phyloP scores from a whole-genome alignment of 64 coral and sea anemone species.

The Platygyra sinensis region DNA sequence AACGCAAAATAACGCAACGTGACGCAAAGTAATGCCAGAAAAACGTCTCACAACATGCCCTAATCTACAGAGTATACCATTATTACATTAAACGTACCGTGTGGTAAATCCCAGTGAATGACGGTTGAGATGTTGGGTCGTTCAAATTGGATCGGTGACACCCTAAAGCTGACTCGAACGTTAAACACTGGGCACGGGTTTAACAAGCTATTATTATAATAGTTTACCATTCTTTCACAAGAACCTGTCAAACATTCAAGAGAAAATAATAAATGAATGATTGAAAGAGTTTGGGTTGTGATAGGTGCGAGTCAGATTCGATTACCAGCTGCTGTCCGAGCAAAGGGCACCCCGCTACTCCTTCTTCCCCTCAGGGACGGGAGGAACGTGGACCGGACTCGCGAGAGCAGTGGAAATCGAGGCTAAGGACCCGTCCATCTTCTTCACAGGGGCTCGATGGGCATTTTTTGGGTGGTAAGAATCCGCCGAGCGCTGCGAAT shows the following conservation, averaged over 20 bases:
- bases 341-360: too few species aligned
- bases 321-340: too few species aligned
- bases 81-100: not conserved
- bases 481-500: too few species aligned
- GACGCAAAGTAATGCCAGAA: not conserved
- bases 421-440: too few species aligned
- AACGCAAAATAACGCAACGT: too few species aligned
- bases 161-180: constrained; percentile 4
- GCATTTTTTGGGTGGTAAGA: too few species aligned
- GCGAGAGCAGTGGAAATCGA: too few species aligned
- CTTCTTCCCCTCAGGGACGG: too few species aligned
- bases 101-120: constrained; percentile 14
- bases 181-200: constrained; percentile 23
- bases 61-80: not conserved
- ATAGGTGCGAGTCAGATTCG: too few species aligned
- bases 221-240: not conserved
- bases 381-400: too few species aligned
- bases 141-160: not conserved
- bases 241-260: not conserved
- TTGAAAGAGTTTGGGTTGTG: too few species aligned
- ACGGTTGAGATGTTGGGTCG: not conserved
- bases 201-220: not conserved
- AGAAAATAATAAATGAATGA: not conserved
- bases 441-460: too few species aligned
- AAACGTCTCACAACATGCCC: not conserved